A percentile compares a stretch with the other conserved stretches of the same genome.
Evolutionary conservation across 2,888 invertebrate genomes (phyloP).

Genomic region (Venusia cambrica): DNA sequence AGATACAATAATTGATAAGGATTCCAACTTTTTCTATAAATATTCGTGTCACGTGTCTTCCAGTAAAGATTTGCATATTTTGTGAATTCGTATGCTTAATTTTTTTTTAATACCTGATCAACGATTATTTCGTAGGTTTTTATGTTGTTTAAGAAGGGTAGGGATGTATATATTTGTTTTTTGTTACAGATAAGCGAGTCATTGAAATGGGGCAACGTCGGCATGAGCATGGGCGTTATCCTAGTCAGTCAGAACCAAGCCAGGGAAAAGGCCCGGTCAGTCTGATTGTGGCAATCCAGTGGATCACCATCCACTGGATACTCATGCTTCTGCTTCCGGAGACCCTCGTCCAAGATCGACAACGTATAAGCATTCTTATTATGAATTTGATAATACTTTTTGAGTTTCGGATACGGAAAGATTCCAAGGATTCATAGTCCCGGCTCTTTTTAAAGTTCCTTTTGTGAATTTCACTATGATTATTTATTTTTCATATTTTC

Average conservation of each 20-base stretch:
- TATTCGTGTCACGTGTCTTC: no score
- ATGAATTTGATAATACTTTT: constrained; percentile 11
- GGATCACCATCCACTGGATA: constrained; percentile 56
- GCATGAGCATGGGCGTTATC: constrained; percentile 85
- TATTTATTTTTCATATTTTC: constrained; percentile 11
- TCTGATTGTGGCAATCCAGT: constrained; percentile 66
- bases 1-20: constrained; percentile 3
- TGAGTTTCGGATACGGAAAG: constrained; percentile 12
- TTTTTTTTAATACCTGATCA: no score
- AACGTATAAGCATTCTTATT: constrained; percentile 45
- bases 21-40: no score
- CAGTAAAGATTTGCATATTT: no score
- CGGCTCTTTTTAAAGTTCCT: constrained; percentile 23
- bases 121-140: no score
- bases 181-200: constrained; percentile 86
- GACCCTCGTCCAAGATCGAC: constrained; percentile 56
- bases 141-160: no score
- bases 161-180: no score
- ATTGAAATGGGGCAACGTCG: constrained; percentile 86
- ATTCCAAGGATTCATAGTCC: constrained; percentile 8
- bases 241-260: constrained; percentile 79
- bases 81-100: no score
- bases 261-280: constrained; percentile 67
- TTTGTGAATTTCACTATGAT: constrained; percentile 19
- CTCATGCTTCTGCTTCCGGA: constrained; percentile 68